A percentile compares a stretch with the other conserved stretches of the same genome.
phyloP scores from a whole-genome alignment of 2,888 invertebrate genomes.

The Lasius fuliginosus region DNA sequence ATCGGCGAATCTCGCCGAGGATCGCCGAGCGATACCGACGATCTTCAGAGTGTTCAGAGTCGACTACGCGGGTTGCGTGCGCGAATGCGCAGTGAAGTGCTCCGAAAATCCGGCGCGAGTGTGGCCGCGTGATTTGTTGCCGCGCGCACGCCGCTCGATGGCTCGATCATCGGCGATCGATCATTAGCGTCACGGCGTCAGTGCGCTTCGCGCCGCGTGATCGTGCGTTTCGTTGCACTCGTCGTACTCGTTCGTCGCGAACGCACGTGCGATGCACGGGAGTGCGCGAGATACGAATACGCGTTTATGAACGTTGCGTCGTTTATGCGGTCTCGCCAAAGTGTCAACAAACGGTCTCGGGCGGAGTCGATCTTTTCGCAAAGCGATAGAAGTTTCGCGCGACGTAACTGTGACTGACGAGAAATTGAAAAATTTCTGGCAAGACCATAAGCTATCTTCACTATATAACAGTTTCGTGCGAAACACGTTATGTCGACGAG shows the following conservation, averaged over 20 bases:
- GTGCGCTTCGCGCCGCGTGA: slow-evolving; percentile 15
- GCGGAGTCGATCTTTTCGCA: slow-evolving; percentile 33
- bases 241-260: not conserved
- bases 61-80: not conserved
- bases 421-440: not conserved
- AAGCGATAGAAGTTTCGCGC: slow-evolving; percentile 51
- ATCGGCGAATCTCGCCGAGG: slow-evolving; percentile 59
- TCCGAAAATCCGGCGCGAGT: slow-evolving; percentile 65
- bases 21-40: slow-evolving; percentile 36
- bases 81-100: slow-evolving; percentile 52
- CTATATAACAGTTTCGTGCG: not conserved
- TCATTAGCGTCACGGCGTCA: slow-evolving; percentile 12
- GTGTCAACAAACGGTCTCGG: not conserved
- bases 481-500: not conserved
- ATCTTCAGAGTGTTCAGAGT: not conserved
- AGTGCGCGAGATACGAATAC: slow-evolving; percentile 1
- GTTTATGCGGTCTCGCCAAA: not conserved
- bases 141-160: slow-evolving; percentile 35
- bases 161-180: slow-evolving; percentile 60
- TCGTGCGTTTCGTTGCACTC: slow-evolving; percentile 5
- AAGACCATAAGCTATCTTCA: not conserved
- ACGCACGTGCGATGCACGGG: slow-evolving; percentile 26
- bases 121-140: slow-evolving; percentile 68
- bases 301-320: not conserved
- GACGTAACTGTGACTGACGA: slow-evolving; percentile 53